phyloP scores from a whole-genome alignment of 2,888 invertebrate genomes.

The Agriotes lineatus region DNA sequence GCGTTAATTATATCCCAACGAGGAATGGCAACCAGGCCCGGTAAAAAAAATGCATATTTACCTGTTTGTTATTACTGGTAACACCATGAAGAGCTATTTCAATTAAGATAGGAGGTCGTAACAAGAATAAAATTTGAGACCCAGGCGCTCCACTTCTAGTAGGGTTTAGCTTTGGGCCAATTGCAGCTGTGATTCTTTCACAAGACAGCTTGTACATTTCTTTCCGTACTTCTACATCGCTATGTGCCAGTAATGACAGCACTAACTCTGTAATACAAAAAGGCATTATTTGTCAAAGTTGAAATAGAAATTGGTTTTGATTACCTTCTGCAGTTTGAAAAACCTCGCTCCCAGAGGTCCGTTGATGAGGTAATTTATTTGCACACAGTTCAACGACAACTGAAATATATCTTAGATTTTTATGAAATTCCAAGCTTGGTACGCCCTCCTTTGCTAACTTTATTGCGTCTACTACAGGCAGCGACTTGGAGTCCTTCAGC shows the following conservation, averaged over 20 bases:
- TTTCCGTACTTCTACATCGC: slow-evolving; percentile 68
- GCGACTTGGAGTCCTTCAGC: slow-evolving; percentile 60
- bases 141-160: slow-evolving; percentile 62
- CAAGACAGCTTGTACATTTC: slow-evolving; percentile 71
- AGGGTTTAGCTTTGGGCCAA: slow-evolving; percentile 68
- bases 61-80: slow-evolving; percentile 64
- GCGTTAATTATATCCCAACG: too few relatives aligned
- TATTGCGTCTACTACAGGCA: slow-evolving; percentile 63
- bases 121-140: slow-evolving; percentile 69
- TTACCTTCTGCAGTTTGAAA: slow-evolving; percentile 32
- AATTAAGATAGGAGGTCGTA: slow-evolving; percentile 71
- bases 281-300: too few relatives aligned
- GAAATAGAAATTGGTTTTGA: slow-evolving; percentile 9
- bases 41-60: slow-evolving; percentile 46
- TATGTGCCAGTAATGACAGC: slow-evolving; percentile 67
- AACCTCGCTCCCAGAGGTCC: slow-evolving; percentile 18
- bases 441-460: slow-evolving; percentile 69
- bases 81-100: slow-evolving; percentile 77
- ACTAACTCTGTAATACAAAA: slow-evolving; percentile 60
- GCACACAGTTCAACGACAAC: slow-evolving; percentile 57
- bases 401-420: slow-evolving; percentile 69
- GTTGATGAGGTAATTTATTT: slow-evolving; percentile 52
- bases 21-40: too few relatives aligned
- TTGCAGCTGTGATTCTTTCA: slow-evolving; percentile 68
- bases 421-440: slow-evolving; percentile 72